These are phyloP conservation scores for Phasianus colchicus DNA, from an alignment of 2,113 vertebrate genomes.

Conservation along the genomic window DNA sequence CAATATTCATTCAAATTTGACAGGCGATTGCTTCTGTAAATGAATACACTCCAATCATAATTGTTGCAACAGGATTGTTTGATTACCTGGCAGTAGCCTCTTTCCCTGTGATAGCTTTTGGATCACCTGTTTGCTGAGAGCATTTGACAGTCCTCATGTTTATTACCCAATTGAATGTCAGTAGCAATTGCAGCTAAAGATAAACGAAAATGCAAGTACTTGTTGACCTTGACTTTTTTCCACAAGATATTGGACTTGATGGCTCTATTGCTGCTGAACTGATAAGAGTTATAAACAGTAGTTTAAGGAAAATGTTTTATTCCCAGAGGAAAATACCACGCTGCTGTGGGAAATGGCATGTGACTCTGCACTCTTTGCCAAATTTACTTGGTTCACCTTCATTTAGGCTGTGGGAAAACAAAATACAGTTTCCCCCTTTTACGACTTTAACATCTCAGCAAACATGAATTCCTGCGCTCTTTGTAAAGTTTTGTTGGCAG, in stretches of 20 bases:
- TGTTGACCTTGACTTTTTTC: constrained; percentile 88
- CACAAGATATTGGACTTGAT: constrained; percentile 85
- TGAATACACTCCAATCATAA: constrained; percentile 78
- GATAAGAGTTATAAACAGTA: constrained; percentile 88
- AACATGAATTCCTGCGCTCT: constrained; percentile 59
- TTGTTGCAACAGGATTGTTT: constrained; percentile 82
- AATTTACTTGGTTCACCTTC: constrained; percentile 78
- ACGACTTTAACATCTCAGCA: constrained; percentile 70
- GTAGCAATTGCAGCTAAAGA: constrained; percentile 84
- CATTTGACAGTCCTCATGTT: constrained; percentile 84
- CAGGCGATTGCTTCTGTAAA: constrained; percentile 79
- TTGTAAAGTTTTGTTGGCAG: constrained; percentile 51
- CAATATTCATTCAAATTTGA: constrained; percentile 71
- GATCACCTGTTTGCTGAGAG: constrained; percentile 84
- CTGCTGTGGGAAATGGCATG: constrained; percentile 86
- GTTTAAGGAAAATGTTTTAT: constrained; percentile 89
- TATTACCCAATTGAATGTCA: constrained; percentile 85
- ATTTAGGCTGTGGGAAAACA: constrained; percentile 82
- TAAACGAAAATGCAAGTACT: constrained; percentile 86
- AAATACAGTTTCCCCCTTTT: constrained; percentile 67
- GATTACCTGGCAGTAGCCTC: constrained; percentile 83
- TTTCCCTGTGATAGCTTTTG: constrained; percentile 80
- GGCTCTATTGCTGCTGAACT: constrained; percentile 86
- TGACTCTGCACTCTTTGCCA: constrained; percentile 76
- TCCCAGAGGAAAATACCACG: constrained; percentile 86